These are phyloP conservation scores for Achatina immaculata DNA, from an alignment of 1,140 invertebrate species.

Conservation along the genomic window DNA sequence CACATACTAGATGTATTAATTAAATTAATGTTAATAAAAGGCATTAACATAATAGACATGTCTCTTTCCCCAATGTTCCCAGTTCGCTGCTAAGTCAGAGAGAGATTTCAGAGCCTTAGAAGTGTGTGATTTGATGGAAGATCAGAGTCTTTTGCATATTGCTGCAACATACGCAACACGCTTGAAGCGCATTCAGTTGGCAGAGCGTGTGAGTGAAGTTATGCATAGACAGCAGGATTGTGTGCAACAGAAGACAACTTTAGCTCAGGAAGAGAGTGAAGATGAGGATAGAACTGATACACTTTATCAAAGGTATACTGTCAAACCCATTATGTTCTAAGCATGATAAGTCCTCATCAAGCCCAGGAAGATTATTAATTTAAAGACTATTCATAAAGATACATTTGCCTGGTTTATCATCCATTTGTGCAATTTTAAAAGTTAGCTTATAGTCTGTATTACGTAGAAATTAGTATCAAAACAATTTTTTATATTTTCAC, in stretches of 20 bases:
- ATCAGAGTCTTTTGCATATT: slow-evolving; percentile 82
- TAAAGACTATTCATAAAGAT: too few relatives aligned
- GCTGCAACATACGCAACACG: slow-evolving; percentile 89
- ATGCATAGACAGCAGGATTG: slow-evolving; percentile 60
- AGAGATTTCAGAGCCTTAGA: slow-evolving; percentile 88
- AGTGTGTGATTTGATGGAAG: slow-evolving; percentile 85
- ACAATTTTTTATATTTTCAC: too few relatives aligned
- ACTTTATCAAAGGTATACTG: slow-evolving; percentile 5
- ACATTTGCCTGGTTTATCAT: neutral
- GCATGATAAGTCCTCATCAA: neutral
- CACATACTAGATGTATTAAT: too few relatives aligned
- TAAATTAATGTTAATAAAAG: too few relatives aligned
- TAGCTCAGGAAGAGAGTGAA: slow-evolving; percentile 45
- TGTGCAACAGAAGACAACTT: slow-evolving; percentile 54
- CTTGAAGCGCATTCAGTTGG: slow-evolving; percentile 81
- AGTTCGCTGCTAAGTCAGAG: slow-evolving; percentile 86
- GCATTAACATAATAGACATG: too few relatives aligned
- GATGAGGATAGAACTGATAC: slow-evolving; percentile 38
- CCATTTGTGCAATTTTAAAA: neutral
- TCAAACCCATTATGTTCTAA: neutral
- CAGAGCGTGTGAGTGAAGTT: slow-evolving; percentile 75
- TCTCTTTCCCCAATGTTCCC: slow-evolving; percentile 11
- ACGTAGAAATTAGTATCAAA: too few relatives aligned
- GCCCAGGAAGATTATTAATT: neutral
- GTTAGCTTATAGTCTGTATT: too few relatives aligned